Evolutionary conservation across 2,113 vertebrate species (phyloP).

Genomic region (Sisor rabdophorus): DNA sequence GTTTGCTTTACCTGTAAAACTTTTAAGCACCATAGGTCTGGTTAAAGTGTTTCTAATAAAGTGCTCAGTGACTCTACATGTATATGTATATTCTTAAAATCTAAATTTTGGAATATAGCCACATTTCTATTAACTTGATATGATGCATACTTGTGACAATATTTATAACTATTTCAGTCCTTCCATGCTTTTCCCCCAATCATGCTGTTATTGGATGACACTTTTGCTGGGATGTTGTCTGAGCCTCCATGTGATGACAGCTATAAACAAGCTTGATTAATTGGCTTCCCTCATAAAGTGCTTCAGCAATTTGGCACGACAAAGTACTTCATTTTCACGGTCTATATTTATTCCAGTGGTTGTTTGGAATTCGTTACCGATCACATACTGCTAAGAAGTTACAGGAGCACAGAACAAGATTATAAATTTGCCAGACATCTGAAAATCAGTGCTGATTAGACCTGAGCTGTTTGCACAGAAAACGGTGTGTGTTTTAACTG

Average conservation of each 20-base stretch:
- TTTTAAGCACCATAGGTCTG: no score
- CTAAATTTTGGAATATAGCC: no score
- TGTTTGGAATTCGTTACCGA: neutral
- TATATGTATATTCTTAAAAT: no score
- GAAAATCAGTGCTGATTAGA: neutral
- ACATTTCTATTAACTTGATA: neutral
- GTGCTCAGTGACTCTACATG: no score
- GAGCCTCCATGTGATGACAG: slow-evolving; percentile 47
- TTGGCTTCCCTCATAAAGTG: slow-evolving; percentile 48
- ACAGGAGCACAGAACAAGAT: slow-evolving; percentile 1
- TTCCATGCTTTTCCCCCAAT: slow-evolving; percentile 22
- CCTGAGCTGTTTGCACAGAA: neutral
- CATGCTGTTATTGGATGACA: slow-evolving; percentile 34
- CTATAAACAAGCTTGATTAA: slow-evolving; percentile 52
- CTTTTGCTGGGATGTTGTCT: slow-evolving; percentile 24
- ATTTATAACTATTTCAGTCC: neutral
- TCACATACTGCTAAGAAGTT: neutral
- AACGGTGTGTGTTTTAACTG: neutral
- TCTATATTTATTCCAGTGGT: slow-evolving; percentile 17
- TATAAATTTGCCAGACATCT: slow-evolving; percentile 6
- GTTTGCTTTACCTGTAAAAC: no score
- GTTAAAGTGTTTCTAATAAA: no score
- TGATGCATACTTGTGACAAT: neutral
- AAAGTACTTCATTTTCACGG: slow-evolving; percentile 36
- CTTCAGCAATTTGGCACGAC: slow-evolving; percentile 43